These are phyloP conservation scores for Caenorhabditis sp. DNA, from an alignment of 2,888 invertebrate species.

Conservation along the genomic window DNA sequence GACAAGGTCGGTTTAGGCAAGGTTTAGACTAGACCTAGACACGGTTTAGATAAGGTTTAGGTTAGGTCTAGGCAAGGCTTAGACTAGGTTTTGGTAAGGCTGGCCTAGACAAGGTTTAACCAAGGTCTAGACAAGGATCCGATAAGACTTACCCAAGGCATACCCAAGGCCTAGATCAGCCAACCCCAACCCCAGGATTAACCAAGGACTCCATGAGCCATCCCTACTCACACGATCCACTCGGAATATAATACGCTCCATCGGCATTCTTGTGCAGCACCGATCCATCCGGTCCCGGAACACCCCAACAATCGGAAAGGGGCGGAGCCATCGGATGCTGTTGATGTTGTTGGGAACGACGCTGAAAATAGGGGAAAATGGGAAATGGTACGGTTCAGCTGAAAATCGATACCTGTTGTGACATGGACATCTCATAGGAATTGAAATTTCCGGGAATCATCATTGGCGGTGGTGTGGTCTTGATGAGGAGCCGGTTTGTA, in stretches of 20 bases:
- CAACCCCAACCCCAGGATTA: no score
- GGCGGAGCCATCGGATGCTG: slow-evolving; percentile 50
- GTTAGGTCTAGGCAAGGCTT: no score
- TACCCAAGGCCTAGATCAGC: no score
- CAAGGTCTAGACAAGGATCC: no score
- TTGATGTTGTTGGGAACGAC: slow-evolving; percentile 63
- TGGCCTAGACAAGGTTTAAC: no score
- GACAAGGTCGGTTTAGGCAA: no score
- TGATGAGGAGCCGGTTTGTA: slow-evolving; percentile 61
- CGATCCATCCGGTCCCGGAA: slow-evolving; percentile 40
- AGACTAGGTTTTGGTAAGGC: no score
- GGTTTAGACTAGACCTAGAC: no score
- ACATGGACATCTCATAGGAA: slow-evolving; percentile 72
- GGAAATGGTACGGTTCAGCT: not conserved
- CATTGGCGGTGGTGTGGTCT: slow-evolving; percentile 51
- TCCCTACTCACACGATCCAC: slow-evolving; percentile 71
- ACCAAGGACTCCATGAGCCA: no score
- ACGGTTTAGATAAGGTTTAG: no score
- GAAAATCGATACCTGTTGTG: slow-evolving; percentile 59
- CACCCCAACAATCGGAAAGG: slow-evolving; percentile 50
- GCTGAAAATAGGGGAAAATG: slow-evolving; percentile 37
- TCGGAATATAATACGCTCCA: slow-evolving; percentile 73
- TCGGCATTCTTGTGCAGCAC: slow-evolving; percentile 74
- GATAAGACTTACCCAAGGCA: no score
- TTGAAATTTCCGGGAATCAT: slow-evolving; percentile 47